Conservation (phyloP, 1,140 invertebrate species). For the Megalonaias nervosa region DNA sequence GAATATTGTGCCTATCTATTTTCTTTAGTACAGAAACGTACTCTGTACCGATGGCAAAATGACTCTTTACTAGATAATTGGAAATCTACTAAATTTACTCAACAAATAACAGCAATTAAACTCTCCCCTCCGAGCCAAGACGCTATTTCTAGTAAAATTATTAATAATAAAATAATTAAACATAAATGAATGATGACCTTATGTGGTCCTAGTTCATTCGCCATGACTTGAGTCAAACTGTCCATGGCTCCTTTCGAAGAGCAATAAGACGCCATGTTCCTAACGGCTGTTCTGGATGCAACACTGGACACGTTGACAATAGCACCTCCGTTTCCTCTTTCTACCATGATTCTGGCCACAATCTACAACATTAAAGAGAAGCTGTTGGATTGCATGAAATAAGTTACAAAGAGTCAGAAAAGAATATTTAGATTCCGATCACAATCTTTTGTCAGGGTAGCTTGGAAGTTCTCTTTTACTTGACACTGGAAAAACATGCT, state of each 20-base stretch:
- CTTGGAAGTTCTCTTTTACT: background rate
- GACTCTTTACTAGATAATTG: too few relatives aligned
- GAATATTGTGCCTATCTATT: too few relatives aligned
- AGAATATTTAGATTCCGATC: background rate
- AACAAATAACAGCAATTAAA: too few relatives aligned
- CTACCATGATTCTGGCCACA: constrained; percentile 81
- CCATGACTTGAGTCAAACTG: constrained; percentile 79
- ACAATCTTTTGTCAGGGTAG: background rate
- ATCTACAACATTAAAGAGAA: constrained; percentile 4
- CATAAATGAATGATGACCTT: constrained; percentile 49
- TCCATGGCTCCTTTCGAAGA: constrained; percentile 77
- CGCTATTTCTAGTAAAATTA: too few relatives aligned
- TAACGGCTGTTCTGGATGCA: constrained; percentile 77
- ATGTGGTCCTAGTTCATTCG: constrained; percentile 85
- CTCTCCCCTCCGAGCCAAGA: too few relatives aligned
- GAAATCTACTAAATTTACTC: too few relatives aligned
- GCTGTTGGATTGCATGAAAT: background rate
- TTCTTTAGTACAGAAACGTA: too few relatives aligned
- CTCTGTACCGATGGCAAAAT: too few relatives aligned
- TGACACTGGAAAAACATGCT: background rate
- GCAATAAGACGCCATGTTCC: constrained; percentile 84
- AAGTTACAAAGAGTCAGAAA: background rate
- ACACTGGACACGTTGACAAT: constrained; percentile 94
- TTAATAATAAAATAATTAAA: too few relatives aligned
- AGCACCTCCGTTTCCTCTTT: constrained; percentile 77